Evolutionary conservation across 2,797 vertebrate species (phyloP).

Genomic region (Cuculus canorus): DNA sequence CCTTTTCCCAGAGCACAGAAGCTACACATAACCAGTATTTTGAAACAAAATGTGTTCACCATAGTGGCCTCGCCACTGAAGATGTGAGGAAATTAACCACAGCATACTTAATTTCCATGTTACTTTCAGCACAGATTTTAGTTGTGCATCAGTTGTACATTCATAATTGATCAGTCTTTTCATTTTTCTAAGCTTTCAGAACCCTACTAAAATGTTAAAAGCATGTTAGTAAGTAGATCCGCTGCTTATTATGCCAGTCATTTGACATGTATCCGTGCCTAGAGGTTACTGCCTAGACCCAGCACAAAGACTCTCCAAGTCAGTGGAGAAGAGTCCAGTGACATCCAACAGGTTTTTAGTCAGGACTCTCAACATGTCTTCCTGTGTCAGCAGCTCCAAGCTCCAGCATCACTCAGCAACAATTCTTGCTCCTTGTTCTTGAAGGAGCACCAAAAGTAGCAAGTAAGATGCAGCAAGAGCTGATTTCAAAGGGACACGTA

Average conservation of each 20-base stretch:
- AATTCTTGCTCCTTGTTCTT: neutral
- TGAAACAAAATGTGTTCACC: neutral
- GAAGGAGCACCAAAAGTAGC: neutral
- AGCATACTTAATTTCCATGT: neutral
- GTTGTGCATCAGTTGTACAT: neutral
- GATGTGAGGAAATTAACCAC: neutral
- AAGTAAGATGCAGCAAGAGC: neutral
- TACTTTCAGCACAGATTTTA: neutral
- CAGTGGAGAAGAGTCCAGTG: neutral
- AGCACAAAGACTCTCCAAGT: neutral
- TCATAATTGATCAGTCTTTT: neutral
- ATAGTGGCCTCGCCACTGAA: neutral
- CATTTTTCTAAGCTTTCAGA: neutral
- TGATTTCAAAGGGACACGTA: neutral
- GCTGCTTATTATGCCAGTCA: neutral
- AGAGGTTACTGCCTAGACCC: neutral
- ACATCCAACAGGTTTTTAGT: neutral
- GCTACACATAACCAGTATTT: neutral
- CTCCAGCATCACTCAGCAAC: neutral
- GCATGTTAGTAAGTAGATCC: neutral
- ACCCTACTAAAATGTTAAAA: neutral
- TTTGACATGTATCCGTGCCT: neutral
- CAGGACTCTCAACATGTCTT: neutral
- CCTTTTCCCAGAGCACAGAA: neutral
- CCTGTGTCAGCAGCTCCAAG: neutral